Evolutionary conservation across 1,140 invertebrate species (phyloP).

Genomic region (Leguminivora glycinivorella): DNA sequence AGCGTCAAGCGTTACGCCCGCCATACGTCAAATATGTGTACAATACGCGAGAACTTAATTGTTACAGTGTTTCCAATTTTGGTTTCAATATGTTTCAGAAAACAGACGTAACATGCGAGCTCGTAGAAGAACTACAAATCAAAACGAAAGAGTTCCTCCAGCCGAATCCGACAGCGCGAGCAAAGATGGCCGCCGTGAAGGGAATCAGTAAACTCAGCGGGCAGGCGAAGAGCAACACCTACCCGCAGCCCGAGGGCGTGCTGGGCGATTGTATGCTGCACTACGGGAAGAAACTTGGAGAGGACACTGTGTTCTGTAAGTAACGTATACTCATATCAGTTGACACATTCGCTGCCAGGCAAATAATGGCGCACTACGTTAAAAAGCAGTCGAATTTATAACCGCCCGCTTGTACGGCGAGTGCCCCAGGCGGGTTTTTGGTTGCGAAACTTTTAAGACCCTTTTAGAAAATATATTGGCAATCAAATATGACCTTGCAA

Average conservation of each 20-base stretch:
- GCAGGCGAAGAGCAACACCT: slow-evolving; percentile 94
- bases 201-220: slow-evolving; percentile 93
- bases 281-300: slow-evolving; percentile 97
- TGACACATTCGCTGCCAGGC: too few species aligned
- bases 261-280: slow-evolving; percentile 97
- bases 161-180: slow-evolving; percentile 97
- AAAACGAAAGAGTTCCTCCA: slow-evolving; percentile 99
- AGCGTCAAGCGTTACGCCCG: too few species aligned
- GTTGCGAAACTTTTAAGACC: too few species aligned
- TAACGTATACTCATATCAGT: slow-evolving; percentile 26
- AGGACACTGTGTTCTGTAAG: slow-evolving; percentile 94
- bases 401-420: too few species aligned
- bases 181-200: slow-evolving; percentile 97
- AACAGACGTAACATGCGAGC: slow-evolving; percentile 96
- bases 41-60: too few species aligned
- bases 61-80: too few species aligned
- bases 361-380: too few species aligned
- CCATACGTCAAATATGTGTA: too few species aligned
- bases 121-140: slow-evolving; percentile 96
- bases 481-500: too few species aligned
- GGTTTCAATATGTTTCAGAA: slow-evolving; percentile 82
- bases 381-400: too few species aligned
- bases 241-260: slow-evolving; percentile 98
- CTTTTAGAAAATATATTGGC: too few species aligned
- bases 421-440: too few species aligned